These are phyloP conservation scores for Tanytarsus gracilentus DNA, from an alignment of 2,888 invertebrate species.

Conservation along the genomic window DNA sequence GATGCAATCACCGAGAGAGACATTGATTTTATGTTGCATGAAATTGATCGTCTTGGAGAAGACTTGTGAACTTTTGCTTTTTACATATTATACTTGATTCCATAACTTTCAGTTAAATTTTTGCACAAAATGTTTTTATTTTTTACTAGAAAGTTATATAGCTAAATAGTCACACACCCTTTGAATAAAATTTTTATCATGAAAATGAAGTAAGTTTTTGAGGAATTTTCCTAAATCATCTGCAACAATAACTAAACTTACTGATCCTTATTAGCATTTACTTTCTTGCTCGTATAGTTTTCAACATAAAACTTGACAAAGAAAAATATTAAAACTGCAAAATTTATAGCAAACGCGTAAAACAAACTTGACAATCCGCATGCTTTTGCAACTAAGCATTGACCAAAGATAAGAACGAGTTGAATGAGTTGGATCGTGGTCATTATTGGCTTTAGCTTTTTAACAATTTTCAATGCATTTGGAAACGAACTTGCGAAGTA, in stretches of 20 bases:
- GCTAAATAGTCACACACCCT: no score
- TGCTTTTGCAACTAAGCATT: not conserved
- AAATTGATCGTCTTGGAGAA: conserved; percentile 11
- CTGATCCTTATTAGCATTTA: not conserved
- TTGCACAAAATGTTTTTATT: not conserved
- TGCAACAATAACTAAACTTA: not conserved
- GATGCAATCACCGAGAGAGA: conserved; percentile 11
- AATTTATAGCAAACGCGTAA: not conserved
- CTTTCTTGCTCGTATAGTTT: not conserved
- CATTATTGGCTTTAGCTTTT: not conserved
- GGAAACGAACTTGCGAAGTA: conserved; percentile 2
- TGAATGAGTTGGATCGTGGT: conserved; percentile 9
- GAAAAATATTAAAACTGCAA: conserved; percentile 1
- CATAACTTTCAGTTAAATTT: no score
- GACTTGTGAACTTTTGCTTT: not conserved
- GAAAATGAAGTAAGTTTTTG: not conserved
- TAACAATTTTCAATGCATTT: not conserved
- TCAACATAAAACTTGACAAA: conserved; percentile 1
- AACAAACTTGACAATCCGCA: not conserved
- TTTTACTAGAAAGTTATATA: no score
- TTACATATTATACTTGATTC: no score
- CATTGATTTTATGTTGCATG: conserved; percentile 7
- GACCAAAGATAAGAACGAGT: not conserved
- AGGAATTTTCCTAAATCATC: no score
- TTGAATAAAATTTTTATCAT: no score